Evolutionary conservation across 2,888 invertebrate genomes (phyloP).

Genomic region (Cryptops parisi): DNA sequence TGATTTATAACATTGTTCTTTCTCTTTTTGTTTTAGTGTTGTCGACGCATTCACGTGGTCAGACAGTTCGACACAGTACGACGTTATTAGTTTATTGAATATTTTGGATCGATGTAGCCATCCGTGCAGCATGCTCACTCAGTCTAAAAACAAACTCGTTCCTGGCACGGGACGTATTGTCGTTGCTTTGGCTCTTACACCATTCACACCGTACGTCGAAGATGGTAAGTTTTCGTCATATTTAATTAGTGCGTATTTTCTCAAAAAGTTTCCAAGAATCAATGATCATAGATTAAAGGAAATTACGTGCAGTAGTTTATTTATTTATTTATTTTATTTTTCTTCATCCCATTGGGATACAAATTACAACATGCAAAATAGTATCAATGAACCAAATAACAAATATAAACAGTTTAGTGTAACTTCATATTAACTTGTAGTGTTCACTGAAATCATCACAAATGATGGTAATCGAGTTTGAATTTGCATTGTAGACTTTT

Average conservation of each 20-base stretch:
- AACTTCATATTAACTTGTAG: too few relatives aligned
- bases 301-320: too few relatives aligned
- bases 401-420: not conserved
- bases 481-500: too few relatives aligned
- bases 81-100: constrained; percentile 79
- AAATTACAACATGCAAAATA: too few relatives aligned
- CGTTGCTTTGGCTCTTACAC: constrained; percentile 84
- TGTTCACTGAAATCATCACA: too few relatives aligned
- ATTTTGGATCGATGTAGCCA: constrained; percentile 82
- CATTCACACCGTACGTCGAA: constrained; percentile 90
- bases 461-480: too few relatives aligned
- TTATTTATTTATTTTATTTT: constrained; percentile 2
- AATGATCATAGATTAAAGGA: too few relatives aligned
- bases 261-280: too few relatives aligned
- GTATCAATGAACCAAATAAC: not conserved
- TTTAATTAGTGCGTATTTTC: not conserved
- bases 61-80: constrained; percentile 39
- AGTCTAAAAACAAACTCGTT: constrained; percentile 54
- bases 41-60: constrained; percentile 55
- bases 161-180: constrained; percentile 55
- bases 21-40: constrained; percentile 39
- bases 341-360: not conserved
- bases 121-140: constrained; percentile 59
- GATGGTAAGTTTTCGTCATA: constrained; percentile 44
- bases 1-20: too few relatives aligned